phyloP scores from a whole-genome alignment of 35 echinoderm and acorn worm genomes.

The Patiria miniata region DNA sequence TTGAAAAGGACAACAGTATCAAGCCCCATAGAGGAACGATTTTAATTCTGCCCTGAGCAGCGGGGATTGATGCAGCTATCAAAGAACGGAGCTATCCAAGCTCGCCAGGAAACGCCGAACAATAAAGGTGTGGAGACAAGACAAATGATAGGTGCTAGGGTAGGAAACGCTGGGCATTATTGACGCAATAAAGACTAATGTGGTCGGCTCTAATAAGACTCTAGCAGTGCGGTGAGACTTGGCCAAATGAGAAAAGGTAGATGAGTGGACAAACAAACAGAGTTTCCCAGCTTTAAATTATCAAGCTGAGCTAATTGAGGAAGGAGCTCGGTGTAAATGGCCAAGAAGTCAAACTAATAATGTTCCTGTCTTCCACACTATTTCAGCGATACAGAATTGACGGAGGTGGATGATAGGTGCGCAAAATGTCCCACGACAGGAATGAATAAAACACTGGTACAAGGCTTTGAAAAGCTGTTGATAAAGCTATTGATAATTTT shows the following conservation, averaged over 20 bases:
- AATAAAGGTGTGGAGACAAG: constrained; percentile 11
- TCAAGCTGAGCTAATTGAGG: no score
- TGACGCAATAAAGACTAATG: constrained; percentile 29
- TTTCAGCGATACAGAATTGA: no score
- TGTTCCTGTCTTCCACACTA: no score
- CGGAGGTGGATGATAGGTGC: no score
- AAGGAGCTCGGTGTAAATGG: no score
- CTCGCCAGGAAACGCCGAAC: constrained; percentile 3
- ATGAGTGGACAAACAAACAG: background rate
- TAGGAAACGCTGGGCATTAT: constrained; percentile 13
- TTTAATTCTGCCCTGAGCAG: constrained; percentile 30
- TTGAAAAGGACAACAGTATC: constrained; percentile 29
- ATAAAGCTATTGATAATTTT: no score
- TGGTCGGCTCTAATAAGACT: background rate
- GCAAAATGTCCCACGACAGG: no score
- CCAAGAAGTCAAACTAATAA: no score
- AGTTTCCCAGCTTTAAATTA: no score
- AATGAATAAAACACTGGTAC: no score
- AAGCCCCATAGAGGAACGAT: background rate
- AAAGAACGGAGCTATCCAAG: background rate
- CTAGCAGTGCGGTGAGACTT: background rate
- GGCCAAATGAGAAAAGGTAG: constrained; percentile 13
- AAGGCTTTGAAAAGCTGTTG: no score
- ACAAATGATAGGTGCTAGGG: constrained; percentile 22
- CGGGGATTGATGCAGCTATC: background rate